Evolutionary conservation across 2,888 invertebrate genomes (phyloP).

Genomic region (Shargacucullia verbasci): DNA sequence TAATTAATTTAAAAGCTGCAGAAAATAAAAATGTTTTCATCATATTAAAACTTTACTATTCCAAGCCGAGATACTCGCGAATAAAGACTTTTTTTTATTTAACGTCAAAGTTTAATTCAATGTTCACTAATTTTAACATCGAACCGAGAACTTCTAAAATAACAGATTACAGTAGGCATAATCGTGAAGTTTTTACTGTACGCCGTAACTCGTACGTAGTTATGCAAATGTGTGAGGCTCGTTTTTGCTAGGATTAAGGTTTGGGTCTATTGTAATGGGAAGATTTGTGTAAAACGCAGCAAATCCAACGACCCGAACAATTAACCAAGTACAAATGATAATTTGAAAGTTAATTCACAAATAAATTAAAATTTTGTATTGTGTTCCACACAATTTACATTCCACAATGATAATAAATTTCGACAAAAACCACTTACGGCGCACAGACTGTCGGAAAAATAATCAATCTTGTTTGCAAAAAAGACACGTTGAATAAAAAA

Average conservation of each 20-base stretch:
- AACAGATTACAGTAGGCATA: conserved; percentile 58
- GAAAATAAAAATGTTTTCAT: conserved; percentile 62
- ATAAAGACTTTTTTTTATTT: conserved; percentile 61
- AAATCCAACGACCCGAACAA: conserved; percentile 66
- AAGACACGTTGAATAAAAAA: conserved; percentile 50
- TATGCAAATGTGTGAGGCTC: conserved; percentile 69
- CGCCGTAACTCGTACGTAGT: conserved; percentile 61
- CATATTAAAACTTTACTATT: conserved; percentile 61
- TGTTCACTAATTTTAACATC: conserved; percentile 63
- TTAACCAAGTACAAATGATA: conserved; percentile 56
- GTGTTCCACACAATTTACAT: conserved; percentile 41
- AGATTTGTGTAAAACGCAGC: conserved; percentile 71
- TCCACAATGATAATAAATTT: conserved; percentile 29
- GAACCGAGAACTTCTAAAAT: conserved; percentile 58
- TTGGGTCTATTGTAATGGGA: conserved; percentile 72
- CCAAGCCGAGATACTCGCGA: conserved; percentile 53
- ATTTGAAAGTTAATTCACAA: conserved; percentile 56
- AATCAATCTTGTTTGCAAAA: conserved; percentile 53
- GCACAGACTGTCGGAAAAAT: conserved; percentile 32
- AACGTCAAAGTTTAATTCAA: conserved; percentile 57
- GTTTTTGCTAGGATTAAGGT: conserved; percentile 72
- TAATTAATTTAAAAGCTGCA: conserved; percentile 62
- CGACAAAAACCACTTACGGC: conserved; percentile 35
- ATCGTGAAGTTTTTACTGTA: conserved; percentile 57
- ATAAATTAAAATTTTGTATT: conserved; percentile 48